Conservation (phyloP, 2,888 invertebrate species). For the Villa cingulata region DNA sequence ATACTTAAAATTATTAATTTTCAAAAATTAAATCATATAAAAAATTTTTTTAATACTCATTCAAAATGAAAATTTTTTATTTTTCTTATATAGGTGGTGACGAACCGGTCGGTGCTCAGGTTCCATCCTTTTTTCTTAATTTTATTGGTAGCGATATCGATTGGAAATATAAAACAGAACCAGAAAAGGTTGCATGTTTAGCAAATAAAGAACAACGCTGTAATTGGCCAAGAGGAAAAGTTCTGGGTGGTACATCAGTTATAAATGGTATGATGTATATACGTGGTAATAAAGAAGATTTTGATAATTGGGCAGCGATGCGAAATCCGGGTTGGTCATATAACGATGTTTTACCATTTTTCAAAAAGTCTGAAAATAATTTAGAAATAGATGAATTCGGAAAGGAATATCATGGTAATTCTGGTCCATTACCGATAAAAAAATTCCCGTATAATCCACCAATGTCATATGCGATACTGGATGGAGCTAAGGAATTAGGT, state of each 20-base stretch:
- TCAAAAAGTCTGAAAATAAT: conserved; percentile 76
- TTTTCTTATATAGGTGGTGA: conserved; percentile 47
- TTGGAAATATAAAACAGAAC: conserved; percentile 77
- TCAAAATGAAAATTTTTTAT: background rate
- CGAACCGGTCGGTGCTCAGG: conserved; percentile 77
- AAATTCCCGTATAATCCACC: conserved; percentile 81
- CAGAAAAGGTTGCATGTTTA: conserved; percentile 63
- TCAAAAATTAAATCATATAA: too few species aligned
- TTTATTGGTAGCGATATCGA: conserved; percentile 76
- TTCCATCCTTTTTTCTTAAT: conserved; percentile 81
- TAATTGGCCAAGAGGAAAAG: conserved; percentile 78
- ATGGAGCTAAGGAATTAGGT: conserved; percentile 67
- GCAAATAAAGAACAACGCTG: conserved; percentile 56
- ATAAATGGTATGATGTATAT: conserved; percentile 97
- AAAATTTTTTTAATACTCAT: too few species aligned
- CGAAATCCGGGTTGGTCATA: conserved; percentile 85
- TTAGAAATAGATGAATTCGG: conserved; percentile 56
- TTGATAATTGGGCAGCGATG: conserved; percentile 71
- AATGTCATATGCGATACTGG: conserved; percentile 58
- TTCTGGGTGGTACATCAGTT: conserved; percentile 81
- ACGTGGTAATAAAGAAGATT: conserved; percentile 74
- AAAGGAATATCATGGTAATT: conserved; percentile 59
- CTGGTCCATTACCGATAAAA: conserved; percentile 63
- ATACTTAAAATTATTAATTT: background rate
- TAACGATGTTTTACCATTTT: conserved; percentile 79